Conservation (phyloP, 2,113 vertebrate species). For the Strigops habroptila region DNA sequence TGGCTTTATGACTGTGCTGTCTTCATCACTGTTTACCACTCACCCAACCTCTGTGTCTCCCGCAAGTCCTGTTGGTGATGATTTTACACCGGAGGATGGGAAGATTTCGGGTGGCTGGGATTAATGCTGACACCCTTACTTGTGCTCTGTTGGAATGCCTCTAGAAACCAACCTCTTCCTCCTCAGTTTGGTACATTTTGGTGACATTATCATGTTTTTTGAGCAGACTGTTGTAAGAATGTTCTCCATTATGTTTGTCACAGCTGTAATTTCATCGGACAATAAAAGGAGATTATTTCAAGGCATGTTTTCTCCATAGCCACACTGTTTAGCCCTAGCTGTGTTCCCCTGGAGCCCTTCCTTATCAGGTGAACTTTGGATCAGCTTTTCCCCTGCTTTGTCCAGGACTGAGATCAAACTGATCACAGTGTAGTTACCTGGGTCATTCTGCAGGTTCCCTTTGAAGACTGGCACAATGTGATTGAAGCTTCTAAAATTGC, state of each 20-base stretch:
- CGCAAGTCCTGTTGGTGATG: neutral
- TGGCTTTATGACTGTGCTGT: neutral
- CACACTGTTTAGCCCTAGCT: neutral
- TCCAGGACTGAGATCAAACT: neutral
- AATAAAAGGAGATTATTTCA: neutral
- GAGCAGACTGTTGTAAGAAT: neutral
- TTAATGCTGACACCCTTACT: neutral
- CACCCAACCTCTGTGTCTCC: neutral
- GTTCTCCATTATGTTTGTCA: neutral
- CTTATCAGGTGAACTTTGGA: neutral
- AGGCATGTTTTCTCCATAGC: neutral
- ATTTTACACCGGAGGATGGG: neutral
- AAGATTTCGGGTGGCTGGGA: neutral
- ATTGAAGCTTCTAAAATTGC: neutral
- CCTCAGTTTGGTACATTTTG: neutral
- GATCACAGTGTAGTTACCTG: neutral
- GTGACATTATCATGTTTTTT: neutral
- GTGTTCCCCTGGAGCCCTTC: neutral
- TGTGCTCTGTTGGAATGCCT: neutral
- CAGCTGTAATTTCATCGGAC: neutral
- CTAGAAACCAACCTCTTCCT: neutral
- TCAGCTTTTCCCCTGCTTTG: neutral
- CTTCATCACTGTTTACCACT: neutral
- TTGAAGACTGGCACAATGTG: rapidly evolving
- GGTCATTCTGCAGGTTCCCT: neutral